These are phyloP conservation scores for Caenorhabditis briggsae DNA, from an alignment of 1,140 invertebrate species.

Conservation along the genomic window DNA sequence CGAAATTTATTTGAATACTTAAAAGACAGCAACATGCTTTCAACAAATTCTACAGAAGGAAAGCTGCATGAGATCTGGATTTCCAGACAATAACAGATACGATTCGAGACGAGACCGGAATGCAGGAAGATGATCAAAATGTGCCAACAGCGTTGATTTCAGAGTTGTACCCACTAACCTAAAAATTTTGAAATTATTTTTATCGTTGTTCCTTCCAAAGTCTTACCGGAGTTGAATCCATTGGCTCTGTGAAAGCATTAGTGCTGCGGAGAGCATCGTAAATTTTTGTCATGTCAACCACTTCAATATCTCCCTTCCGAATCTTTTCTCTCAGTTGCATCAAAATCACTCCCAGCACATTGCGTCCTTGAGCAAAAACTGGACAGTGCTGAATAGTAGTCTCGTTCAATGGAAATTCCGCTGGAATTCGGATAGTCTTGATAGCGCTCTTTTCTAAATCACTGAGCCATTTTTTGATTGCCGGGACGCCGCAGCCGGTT, in stretches of 20 bases:
- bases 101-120: neutral
- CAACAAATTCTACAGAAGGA: neutral
- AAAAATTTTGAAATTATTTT: neutral
- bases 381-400: constrained; percentile 69
- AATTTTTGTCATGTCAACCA: constrained; percentile 50
- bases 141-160: neutral
- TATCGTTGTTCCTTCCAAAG: too few relatives aligned
- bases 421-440: constrained; percentile 67
- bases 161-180: neutral
- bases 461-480: constrained; percentile 67
- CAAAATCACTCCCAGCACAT: constrained; percentile 71
- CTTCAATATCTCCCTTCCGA: neutral
- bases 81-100: neutral
- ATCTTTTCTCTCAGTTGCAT: constrained; percentile 67
- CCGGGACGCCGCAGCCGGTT: constrained; percentile 58
- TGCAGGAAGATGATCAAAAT: neutral
- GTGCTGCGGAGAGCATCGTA: neutral
- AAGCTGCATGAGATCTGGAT: constrained; percentile 1
- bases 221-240: neutral
- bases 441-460: constrained; percentile 65
- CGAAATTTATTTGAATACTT: too few relatives aligned
- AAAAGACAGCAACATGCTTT: neutral
- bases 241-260: neutral
- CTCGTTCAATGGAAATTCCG: constrained; percentile 68
- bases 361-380: constrained; percentile 69